Base-by-base conservation (phyloP, 2,113 vertebrate genomes). In the Cyanistes caeruleus region DNA sequence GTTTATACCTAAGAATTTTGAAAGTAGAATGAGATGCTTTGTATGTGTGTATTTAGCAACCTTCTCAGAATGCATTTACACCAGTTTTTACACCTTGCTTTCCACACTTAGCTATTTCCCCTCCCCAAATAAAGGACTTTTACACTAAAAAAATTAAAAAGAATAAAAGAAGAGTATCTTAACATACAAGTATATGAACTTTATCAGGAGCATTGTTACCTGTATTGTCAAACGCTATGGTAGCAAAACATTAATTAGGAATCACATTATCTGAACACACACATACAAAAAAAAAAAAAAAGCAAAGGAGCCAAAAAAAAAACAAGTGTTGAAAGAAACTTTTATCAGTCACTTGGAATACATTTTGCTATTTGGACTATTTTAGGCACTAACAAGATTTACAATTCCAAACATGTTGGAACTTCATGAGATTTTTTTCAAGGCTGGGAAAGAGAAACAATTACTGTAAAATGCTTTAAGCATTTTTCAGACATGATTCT, bases 381-480 rank as follows among this genome's bases (percentile, higher is more conserved):
- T 85, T 87, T 55, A 83, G n/a, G 48, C 43, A 76, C 48, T 73
- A 83, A 62, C 24, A 76, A 68, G 51, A 92, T 88, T 90, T 79
- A 90, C 69, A 87, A 75, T 3, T 4, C 49, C 30, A 87, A 94
- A 64, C 22, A 78, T 55, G 25, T 15, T n/a, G 19, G 30, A 84
- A 91, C 4, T 49, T 85, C 4, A 6, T 73, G 28, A 85, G 33
- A 85, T 69, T 72, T 59, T 79, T 15, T 89, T 87, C n/a, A 37
- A 87, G 87, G n/a, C 59, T 93, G 31, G 46, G 67, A 95, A 94
- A 91, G 60, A 78, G 49, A 90, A 95, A 44, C 11, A 64, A 85
- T 59, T 73, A 73, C 51, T 74, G 24, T 63, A 52, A 91, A 85
- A 74, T 31, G 65, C 14, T 85, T 94, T 0, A 69, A 84, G 14